Evolutionary conservation across 2,888 invertebrate genomes (phyloP).

Genomic region (Polydesmus complanatus): DNA sequence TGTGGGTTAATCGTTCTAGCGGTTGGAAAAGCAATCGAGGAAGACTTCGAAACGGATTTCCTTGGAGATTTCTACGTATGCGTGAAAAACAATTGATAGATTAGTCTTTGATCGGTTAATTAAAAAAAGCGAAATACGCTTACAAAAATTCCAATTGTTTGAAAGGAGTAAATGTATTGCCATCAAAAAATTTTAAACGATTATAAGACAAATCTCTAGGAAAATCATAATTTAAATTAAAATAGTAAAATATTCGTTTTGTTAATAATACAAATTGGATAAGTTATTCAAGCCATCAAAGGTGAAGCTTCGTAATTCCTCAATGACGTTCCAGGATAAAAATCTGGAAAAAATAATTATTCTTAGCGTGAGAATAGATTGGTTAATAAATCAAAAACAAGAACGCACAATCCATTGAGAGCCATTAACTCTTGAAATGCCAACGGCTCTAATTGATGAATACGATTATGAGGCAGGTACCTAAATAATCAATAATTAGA

Average conservation of each 20-base stretch:
- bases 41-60: conserved; percentile 5
- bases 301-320: neutral
- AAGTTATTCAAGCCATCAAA: conserved; percentile 2
- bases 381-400: neutral
- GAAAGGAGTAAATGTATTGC: neutral
- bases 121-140: neutral
- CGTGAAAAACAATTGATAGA: too few relatives aligned
- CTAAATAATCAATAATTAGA: neutral
- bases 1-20: neutral
- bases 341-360: neutral
- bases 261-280: neutral
- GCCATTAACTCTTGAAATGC: conserved; percentile 1
- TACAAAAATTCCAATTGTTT: conserved; percentile 2
- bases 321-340: conserved; percentile 2
- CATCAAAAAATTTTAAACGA: conserved; percentile 2
- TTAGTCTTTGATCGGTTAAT: too few relatives aligned
- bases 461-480: conserved; percentile 2
- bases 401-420: conserved; percentile 4
- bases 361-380: too few relatives aligned
- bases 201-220: conserved; percentile 8
- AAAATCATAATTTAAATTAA: too few relatives aligned
- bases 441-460: neutral
- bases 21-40: neutral
- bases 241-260: too few relatives aligned
- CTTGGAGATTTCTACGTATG: neutral